phyloP scores from a whole-genome alignment of 2,888 invertebrate genomes.

The Apocheima hispidaria region DNA sequence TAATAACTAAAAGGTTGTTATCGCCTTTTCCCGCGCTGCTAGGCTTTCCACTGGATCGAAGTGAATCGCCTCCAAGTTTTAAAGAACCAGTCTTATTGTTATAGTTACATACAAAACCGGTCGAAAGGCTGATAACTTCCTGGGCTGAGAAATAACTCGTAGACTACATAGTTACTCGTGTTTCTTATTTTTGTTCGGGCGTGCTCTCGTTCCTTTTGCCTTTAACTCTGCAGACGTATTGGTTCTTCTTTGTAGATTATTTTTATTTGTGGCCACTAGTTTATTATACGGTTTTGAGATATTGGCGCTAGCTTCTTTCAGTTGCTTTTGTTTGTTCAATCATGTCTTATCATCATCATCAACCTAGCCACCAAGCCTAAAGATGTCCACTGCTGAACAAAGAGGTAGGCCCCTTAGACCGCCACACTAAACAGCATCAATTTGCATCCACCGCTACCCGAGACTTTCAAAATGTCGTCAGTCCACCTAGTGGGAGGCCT shows the following conservation, averaged over 20 bases:
- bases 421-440: too few relatives aligned
- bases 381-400: too few relatives aligned
- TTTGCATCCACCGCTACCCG: too few relatives aligned
- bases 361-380: too few relatives aligned
- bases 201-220: slow-evolving; percentile 69
- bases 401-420: too few relatives aligned
- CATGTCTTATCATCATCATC: too few relatives aligned
- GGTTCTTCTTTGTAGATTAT: slow-evolving; percentile 65
- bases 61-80: slow-evolving; percentile 34
- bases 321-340: slow-evolving; percentile 11
- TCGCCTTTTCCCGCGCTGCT: neutral
- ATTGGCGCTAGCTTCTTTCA: slow-evolving; percentile 16
- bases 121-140: slow-evolving; percentile 78
- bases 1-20: too few relatives aligned
- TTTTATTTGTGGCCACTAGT: slow-evolving; percentile 58
- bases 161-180: slow-evolving; percentile 62
- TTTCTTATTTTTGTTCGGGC: slow-evolving; percentile 70
- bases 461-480: too few relatives aligned
- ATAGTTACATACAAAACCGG: slow-evolving; percentile 65
- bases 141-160: slow-evolving; percentile 74
- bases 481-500: too few relatives aligned
- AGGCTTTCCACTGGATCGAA: slow-evolving; percentile 33
- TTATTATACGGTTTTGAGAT: slow-evolving; percentile 49
- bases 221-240: slow-evolving; percentile 61
- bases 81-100: slow-evolving; percentile 61